These are phyloP conservation scores for Pteruthius melanotis DNA, from an alignment of 2,113 vertebrate species.

Conservation along the genomic window DNA sequence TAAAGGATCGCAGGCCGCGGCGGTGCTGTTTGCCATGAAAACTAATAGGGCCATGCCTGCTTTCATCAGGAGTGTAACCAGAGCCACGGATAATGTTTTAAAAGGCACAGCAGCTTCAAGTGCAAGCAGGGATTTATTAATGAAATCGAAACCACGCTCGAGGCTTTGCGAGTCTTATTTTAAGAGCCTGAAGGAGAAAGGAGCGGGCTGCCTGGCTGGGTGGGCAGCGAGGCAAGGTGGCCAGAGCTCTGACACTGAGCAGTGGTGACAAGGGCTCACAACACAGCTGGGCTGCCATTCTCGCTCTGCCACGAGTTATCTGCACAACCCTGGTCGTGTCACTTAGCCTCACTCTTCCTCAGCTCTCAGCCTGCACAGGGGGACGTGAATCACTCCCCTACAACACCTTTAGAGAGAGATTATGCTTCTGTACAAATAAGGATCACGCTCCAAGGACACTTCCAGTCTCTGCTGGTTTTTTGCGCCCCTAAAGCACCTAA, in stretches of 20 bases:
- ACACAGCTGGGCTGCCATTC: rapidly evolving
- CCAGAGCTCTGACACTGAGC: neutral
- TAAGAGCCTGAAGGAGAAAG: slow-evolving; percentile 47
- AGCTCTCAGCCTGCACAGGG: neutral
- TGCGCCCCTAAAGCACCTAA: neutral
- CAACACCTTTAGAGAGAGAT: neutral
- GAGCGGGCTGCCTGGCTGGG: neutral
- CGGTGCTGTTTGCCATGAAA: slow-evolving; percentile 50
- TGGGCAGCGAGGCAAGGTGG: neutral
- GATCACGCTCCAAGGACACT: neutral
- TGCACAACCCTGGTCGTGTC: neutral
- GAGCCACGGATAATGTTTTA: slow-evolving; percentile 57
- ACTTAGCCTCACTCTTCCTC: neutral
- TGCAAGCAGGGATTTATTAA: slow-evolving; percentile 64
- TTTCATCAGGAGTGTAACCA: slow-evolving; percentile 64
- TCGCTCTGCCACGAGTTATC: neutral
- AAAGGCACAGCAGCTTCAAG: slow-evolving; percentile 60
- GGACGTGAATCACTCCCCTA: neutral
- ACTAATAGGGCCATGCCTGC: slow-evolving; percentile 54
- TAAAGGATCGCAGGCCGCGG: neutral
- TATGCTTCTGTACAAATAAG: neutral
- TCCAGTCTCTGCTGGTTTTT: neutral
- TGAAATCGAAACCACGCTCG: slow-evolving; percentile 46
- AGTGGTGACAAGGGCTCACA: neutral
- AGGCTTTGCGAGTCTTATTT: slow-evolving; percentile 52